These are phyloP conservation scores for Geococcyx californianus DNA, from an alignment of 2,113 vertebrate species.

Conservation along the genomic window DNA sequence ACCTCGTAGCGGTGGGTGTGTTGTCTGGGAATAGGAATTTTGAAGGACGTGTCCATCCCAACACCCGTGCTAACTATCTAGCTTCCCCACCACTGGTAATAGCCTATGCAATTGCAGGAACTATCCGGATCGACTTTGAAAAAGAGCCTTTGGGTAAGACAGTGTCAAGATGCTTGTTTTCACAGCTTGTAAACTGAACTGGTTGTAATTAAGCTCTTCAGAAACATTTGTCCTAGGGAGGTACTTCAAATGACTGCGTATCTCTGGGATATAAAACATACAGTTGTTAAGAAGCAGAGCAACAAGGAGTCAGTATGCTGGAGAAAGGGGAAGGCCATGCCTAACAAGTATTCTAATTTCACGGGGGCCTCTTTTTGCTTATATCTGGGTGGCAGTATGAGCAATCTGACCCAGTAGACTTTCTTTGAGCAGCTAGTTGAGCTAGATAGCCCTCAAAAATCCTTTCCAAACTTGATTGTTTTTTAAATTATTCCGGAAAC, in stretches of 20 bases:
- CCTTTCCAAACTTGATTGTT: background rate
- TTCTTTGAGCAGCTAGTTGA: background rate
- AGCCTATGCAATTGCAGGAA: slow-evolving; percentile 94
- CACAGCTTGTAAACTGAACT: background rate
- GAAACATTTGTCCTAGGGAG: background rate
- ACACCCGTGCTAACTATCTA: slow-evolving; percentile 95
- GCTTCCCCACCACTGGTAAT: slow-evolving; percentile 93
- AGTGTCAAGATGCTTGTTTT: background rate
- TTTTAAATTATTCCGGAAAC: background rate
- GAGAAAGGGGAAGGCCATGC: background rate
- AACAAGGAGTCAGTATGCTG: background rate
- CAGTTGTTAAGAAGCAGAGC: background rate
- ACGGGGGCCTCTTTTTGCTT: background rate
- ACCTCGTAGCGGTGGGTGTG: slow-evolving; percentile 90
- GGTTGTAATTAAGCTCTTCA: background rate
- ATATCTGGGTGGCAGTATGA: background rate
- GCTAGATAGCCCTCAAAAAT: background rate
- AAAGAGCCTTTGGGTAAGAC: slow-evolving; percentile 87
- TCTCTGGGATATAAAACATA: background rate
- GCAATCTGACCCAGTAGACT: background rate
- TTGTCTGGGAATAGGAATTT: slow-evolving; percentile 97
- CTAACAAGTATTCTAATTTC: background rate
- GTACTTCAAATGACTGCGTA: background rate
- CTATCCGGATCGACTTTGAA: slow-evolving; percentile 90
- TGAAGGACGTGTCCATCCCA: slow-evolving; percentile 95